Evolutionary conservation across 2,113 vertebrate genomes (phyloP), one percentile per base, ranked within the genome.

Genomic region (Cichladusa arquata): DNA sequence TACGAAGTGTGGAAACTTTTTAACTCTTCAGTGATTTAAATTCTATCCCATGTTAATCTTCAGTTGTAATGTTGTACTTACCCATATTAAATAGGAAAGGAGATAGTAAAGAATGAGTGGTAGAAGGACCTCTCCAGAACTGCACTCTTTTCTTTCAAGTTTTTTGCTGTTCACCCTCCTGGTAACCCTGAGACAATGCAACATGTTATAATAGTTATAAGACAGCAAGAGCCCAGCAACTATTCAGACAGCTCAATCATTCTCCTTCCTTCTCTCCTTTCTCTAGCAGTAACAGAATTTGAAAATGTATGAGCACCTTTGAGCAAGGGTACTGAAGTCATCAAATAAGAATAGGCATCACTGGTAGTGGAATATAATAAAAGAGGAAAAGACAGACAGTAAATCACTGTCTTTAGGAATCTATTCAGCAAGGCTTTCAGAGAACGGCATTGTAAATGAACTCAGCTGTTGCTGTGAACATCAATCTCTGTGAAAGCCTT

Each of bases 281-380:
- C 79, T 20, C 20, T 81, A 85, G 44, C 33, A 33, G 23, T 71
- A 91, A 70, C 6, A 28, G 6, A 88, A 72, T 71, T 84, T 71
- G n/a, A 95, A 96, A 95, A 85, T 73, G n/a, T 82, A 14, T 61
- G 91, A 88, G 36, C 20, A 40, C 36, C 24, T 94, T 71, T 96
- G 76, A 84, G 48, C 45, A 88, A 94, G 45, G 38, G 24, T 73
- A 88, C n/a, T 90, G 34, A 36, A 87, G 81, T 42, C 61, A 87
- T 94, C 69, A 82, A 82, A 73, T 54, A 81, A 79, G 82, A 82
- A 72, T 33, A 76, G 23, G 12, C 12, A 40, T 66, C 38, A 88
- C 70, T 64, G 40, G 40, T 88, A 51, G 53, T 72, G 23, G 74
- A 94, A 88, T 81, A 82, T 34, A 74, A 91, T 48, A 50, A 77